Base-by-base conservation (phyloP, 2,797 vertebrate genomes). In the Trachops cirrhosus region DNA sequence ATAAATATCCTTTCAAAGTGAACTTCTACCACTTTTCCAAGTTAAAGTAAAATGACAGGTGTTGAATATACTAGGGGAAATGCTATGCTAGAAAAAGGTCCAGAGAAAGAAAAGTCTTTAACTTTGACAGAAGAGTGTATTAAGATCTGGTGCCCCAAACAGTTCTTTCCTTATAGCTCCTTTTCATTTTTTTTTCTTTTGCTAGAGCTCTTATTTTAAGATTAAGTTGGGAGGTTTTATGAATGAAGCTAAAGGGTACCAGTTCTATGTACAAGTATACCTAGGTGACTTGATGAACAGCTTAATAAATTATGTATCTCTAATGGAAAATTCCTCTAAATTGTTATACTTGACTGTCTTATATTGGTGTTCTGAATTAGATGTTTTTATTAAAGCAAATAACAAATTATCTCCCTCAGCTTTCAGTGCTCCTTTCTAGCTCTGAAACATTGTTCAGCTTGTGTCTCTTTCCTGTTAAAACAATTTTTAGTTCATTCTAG, bases 1-100 rank as follows among this genome's bases (percentile, higher is more conserved):
- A 88, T 67, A 11, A 79, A 94, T 97, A 93, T 97, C 39, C 64
- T 94, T 96, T 97, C 67, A 44, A 86, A 93, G 39, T 89, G 57
- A 94, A 91, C 88, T 97, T 97, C 84, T 46, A 59, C 32, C 89
- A 71, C 34, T 96, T 96, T 98, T 97, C 24, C 34, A 96, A 95
- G 29, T 73, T 92, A 89, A 96, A 91, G 57, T 74, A 73, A 91
- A 95, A 92, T 83, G 67, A 75, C 10, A 71, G 32, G 46, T 89
- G 22, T 39, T 80, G 39, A 64, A 4, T 86, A 57, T 64, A 39
- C 37, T 11, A 54, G 34, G 46, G 54, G 37, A 75, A 79, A 78
- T 62, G 21, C 16, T 50, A 24, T 82, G 54, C 34, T 82, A 34
- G 54, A 24, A 44, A 73, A 79, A 88, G 44, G 24, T 90, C 46